These are phyloP conservation scores for Caenorhabditis sp. DNA, from an alignment of 2,888 invertebrate genomes.

Conservation along the genomic window DNA sequence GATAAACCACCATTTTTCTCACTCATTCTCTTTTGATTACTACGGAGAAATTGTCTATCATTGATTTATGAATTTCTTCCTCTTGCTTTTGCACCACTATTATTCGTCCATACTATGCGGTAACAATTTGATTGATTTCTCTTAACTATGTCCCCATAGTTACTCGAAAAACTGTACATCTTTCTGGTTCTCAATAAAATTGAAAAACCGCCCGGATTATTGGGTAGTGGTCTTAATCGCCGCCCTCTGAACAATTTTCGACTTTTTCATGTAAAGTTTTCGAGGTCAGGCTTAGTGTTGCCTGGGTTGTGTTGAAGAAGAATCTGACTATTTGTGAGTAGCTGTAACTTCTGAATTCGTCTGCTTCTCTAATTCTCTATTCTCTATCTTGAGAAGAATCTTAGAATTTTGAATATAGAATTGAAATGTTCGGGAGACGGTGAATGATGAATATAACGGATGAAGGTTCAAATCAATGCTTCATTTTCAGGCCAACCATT, in stretches of 20 bases:
- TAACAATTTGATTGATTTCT: no score
- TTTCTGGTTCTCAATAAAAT: neutral
- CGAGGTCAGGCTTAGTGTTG: conserved; percentile 45
- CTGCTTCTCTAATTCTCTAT: conserved; percentile 29
- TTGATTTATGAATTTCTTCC: conserved; percentile 51
- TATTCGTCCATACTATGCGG: conserved; percentile 17
- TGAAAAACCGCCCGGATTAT: conserved; percentile 37
- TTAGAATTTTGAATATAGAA: neutral
- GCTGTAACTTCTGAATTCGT: neutral
- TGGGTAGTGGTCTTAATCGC: conserved; percentile 40
- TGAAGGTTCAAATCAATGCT: neutral
- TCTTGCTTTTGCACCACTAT: neutral
- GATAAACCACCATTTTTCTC: neutral
- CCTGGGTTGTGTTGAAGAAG: neutral
- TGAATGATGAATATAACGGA: neutral
- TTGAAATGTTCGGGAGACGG: conserved; percentile 41
- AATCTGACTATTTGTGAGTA: conserved; percentile 10
- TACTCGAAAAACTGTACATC: conserved; percentile 8
- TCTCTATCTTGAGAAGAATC: conserved; percentile 7
- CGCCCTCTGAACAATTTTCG: conserved; percentile 53
- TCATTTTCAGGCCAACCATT: conserved; percentile 66
- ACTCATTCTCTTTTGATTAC: neutral
- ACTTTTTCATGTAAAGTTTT: conserved; percentile 39
- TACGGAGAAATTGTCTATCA: neutral
- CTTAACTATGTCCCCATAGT: neutral